These are phyloP conservation scores for Peromyscus leucopus DNA, from an alignment of 2,113 vertebrate genomes.

Conservation along the genomic window DNA sequence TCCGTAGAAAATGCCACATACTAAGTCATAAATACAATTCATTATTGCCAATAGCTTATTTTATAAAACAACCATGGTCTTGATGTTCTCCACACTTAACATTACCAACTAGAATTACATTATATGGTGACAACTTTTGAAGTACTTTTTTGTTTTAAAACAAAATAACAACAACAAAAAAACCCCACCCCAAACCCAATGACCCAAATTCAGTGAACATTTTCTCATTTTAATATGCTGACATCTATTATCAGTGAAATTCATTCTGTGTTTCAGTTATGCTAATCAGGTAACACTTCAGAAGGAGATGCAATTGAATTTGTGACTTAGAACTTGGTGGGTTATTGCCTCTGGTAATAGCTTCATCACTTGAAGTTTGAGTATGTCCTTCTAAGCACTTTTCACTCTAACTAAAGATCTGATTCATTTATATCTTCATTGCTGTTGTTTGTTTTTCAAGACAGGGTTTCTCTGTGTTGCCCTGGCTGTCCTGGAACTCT, in stretches of 20 bases:
- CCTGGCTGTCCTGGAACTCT: background rate
- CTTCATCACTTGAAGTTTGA: background rate
- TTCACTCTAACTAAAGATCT: background rate
- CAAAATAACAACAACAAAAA: background rate
- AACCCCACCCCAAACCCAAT: background rate
- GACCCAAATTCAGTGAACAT: conserved; percentile 64
- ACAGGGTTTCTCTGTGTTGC: background rate
- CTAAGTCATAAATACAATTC: conserved; percentile 31
- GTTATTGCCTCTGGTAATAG: conserved; percentile 12
- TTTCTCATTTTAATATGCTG: conserved; percentile 55
- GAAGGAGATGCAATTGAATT: conserved; percentile 64
- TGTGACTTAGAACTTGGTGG: background rate
- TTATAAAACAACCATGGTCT: background rate
- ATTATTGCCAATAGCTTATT: background rate
- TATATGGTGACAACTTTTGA: background rate
- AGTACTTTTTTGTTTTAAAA: background rate
- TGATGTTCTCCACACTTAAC: background rate
- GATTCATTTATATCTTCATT: conserved; percentile 19
- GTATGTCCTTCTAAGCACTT: conserved; percentile 35
- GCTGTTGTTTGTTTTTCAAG: background rate
- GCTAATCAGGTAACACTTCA: conserved; percentile 55
- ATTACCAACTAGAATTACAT: conserved; percentile 20
- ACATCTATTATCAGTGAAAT: conserved; percentile 70
- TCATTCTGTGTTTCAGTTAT: conserved; percentile 58
- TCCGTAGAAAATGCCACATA: background rate